Evolutionary conservation across 1,140 invertebrate genomes (phyloP).

Genomic region (Colletes gigas): DNA sequence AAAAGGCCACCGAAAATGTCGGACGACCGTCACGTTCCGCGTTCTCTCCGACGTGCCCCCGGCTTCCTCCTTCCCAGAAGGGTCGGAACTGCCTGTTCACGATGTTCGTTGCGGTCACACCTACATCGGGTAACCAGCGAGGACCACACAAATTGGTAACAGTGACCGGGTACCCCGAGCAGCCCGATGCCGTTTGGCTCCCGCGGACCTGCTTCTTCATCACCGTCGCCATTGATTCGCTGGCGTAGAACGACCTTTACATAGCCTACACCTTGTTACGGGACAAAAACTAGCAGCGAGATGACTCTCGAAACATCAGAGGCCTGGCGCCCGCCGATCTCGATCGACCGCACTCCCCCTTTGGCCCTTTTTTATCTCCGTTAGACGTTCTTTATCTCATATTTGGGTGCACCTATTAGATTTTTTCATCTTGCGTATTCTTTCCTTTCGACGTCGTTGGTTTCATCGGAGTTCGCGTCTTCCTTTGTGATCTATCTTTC

Average conservation of each 20-base stretch:
- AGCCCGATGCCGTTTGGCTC: constrained; percentile 17
- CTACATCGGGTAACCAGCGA: constrained; percentile 60
- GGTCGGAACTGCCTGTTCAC: constrained; percentile 71
- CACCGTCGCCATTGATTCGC: constrained; percentile 16
- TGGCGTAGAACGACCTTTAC: constrained; percentile 69
- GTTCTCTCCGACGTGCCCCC: constrained; percentile 60
- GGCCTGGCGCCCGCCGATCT: constrained; percentile 65
- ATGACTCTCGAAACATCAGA: constrained; percentile 75
- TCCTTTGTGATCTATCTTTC: too few species aligned
- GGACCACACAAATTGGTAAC: constrained; percentile 66
- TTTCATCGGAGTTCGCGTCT: background rate
- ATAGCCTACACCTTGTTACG: constrained; percentile 69
- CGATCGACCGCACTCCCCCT: background rate
- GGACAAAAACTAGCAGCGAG: constrained; percentile 65
- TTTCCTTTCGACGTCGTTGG: background rate
- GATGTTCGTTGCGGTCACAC: constrained; percentile 73
- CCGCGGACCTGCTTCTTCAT: constrained; percentile 15
- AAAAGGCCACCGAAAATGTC: constrained; percentile 41
- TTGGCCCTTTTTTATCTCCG: background rate
- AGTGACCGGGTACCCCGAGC: constrained; percentile 25
- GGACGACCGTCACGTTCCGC: constrained; percentile 55
- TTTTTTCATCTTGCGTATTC: background rate
- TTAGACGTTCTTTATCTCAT: background rate
- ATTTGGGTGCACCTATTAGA: constrained; percentile 4
- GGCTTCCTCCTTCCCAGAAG: constrained; percentile 69